These are phyloP conservation scores for Chrysomela aeneicollis DNA, from an alignment of 2,888 invertebrate species.

Conservation along the genomic window DNA sequence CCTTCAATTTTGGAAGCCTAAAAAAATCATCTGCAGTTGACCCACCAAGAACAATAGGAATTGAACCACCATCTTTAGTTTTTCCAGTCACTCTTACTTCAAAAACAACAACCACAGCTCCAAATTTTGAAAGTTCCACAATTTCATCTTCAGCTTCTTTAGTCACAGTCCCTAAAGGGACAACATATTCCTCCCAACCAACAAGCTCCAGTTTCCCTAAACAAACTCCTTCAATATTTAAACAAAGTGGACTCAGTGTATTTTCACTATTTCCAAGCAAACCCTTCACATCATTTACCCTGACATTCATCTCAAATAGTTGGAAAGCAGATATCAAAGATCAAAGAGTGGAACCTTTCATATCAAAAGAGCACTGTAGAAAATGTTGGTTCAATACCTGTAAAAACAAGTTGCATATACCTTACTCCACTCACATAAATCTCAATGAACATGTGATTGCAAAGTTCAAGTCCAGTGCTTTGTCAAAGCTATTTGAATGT, in stretches of 20 bases:
- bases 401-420: neutral
- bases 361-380: neutral
- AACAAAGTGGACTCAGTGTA: conserved; percentile 1
- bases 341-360: conserved; percentile 4
- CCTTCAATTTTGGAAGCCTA: too few relatives aligned
- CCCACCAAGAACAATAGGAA: too few relatives aligned
- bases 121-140: too few relatives aligned
- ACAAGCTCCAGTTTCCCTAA: neutral
- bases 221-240: neutral
- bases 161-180: too few relatives aligned
- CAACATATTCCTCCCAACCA: too few relatives aligned
- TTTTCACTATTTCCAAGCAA: neutral
- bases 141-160: too few relatives aligned
- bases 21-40: too few relatives aligned
- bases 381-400: neutral
- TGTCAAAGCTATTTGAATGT: neutral
- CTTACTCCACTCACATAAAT: neutral
- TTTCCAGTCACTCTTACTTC: too few relatives aligned
- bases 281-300: neutral
- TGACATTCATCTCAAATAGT: neutral
- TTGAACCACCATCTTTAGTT: too few relatives aligned
- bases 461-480: neutral
- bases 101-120: too few relatives aligned
- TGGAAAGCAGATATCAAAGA: neutral
- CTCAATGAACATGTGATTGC: neutral